A percentile compares a stretch with the other conserved stretches of the same genome.
These are phyloP conservation scores for Antitype chi DNA, from an alignment of 2,888 invertebrate species.

Conservation along the genomic window DNA sequence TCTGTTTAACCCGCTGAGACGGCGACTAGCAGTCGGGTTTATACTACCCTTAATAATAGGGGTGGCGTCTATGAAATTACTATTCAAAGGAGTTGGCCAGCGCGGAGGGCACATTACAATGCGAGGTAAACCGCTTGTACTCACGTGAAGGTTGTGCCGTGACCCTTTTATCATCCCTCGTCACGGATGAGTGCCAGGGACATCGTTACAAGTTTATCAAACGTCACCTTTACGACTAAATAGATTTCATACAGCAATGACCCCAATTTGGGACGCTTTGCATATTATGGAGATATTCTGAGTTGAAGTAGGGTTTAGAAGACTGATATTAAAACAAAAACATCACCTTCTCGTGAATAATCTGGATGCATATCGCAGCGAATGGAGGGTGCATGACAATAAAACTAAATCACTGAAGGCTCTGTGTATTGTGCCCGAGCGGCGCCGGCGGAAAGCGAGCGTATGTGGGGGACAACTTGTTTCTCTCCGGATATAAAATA, in stretches of 20 bases:
- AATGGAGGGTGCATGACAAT: constrained; percentile 88
- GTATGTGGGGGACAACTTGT: constrained; percentile 87
- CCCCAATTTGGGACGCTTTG: constrained; percentile 63
- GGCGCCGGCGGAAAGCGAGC: constrained; percentile 90
- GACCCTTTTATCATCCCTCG: constrained; percentile 81
- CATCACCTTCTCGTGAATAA: constrained; percentile 80
- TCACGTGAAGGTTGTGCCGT: constrained; percentile 82
- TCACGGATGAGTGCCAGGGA: constrained; percentile 76
- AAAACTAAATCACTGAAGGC: constrained; percentile 89
- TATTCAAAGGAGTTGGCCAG: constrained; percentile 81
- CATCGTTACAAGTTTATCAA: constrained; percentile 74
- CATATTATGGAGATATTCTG: constrained; percentile 44
- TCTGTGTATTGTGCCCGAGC: constrained; percentile 84
- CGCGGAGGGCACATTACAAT: constrained; percentile 78
- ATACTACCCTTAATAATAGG: constrained; percentile 84
- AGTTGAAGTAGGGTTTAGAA: constrained; percentile 14
- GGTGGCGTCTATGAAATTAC: constrained; percentile 83
- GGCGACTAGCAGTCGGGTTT: constrained; percentile 81
- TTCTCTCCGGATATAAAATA: constrained; percentile 85
- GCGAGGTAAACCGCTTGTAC: constrained; percentile 81
- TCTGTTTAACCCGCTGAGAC: constrained; percentile 78
- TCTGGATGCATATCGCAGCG: constrained; percentile 75
- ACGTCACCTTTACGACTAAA: constrained; percentile 69
- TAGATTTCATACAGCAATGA: constrained; percentile 69
- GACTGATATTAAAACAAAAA: constrained; percentile 63